phyloP scores from a whole-genome alignment of 2,888 invertebrate species.

The Eulithis testata region DNA sequence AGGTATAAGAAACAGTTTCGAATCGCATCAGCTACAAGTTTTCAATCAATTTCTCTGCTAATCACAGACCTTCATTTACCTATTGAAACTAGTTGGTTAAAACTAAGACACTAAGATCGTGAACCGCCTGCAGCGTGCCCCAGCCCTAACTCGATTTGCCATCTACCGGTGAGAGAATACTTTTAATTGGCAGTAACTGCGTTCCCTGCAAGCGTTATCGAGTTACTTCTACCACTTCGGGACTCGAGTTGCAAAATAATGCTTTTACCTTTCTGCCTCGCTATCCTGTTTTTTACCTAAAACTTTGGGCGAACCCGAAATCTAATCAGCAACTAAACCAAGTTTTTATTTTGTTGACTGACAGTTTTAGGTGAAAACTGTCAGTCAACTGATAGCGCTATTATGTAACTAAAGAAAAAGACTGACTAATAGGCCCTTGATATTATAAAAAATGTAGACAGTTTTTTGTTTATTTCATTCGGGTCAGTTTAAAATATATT shows the following conservation, averaged over 20 bases:
- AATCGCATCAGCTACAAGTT: no score
- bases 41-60: no score
- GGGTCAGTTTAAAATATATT: no score
- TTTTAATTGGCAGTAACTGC: constrained; percentile 83
- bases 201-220: constrained; percentile 81
- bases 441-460: neutral
- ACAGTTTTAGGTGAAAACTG: constrained; percentile 16
- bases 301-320: constrained; percentile 27
- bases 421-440: neutral
- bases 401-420: constrained; percentile 9
- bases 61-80: no score
- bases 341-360: constrained; percentile 26
- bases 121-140: constrained; percentile 10
- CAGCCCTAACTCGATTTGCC: constrained; percentile 70
- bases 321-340: constrained; percentile 24
- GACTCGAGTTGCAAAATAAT: constrained; percentile 61
- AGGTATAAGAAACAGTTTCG: no score
- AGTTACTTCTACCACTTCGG: constrained; percentile 72
- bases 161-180: constrained; percentile 75
- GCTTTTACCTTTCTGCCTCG: constrained; percentile 39
- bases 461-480: no score
- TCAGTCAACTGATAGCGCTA: constrained; percentile 7
- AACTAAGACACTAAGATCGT: neutral
- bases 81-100: no score
- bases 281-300: constrained; percentile 35